Evolutionary conservation across 2,113 vertebrate genomes (phyloP).

Genomic region (Gallinago paraguaiae): DNA sequence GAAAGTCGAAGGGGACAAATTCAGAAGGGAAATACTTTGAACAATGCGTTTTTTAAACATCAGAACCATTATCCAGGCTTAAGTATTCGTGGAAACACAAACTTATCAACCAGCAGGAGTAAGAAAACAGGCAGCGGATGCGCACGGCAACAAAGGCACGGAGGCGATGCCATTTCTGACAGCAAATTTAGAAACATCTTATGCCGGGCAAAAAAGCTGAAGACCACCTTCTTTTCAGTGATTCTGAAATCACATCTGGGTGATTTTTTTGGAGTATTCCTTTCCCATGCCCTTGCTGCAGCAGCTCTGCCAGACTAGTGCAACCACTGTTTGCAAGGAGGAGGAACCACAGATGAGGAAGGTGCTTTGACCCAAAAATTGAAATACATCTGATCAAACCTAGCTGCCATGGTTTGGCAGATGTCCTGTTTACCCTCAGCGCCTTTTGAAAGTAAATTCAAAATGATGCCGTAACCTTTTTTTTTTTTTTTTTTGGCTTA

Average conservation of each 20-base stretch:
- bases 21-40: neutral
- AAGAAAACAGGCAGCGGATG: neutral
- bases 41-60: neutral
- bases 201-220: neutral
- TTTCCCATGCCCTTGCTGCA: neutral
- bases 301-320: neutral
- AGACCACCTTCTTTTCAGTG: neutral
- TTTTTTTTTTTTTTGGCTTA: neutral
- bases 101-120: neutral
- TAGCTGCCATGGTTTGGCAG: neutral
- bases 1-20: neutral
- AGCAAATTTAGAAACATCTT: neutral
- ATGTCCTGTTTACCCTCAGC: neutral
- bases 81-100: neutral
- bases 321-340: neutral
- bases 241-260: rapidly evolving
- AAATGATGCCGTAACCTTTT: neutral
- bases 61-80: neutral
- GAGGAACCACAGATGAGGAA: neutral
- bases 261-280: neutral
- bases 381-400: neutral
- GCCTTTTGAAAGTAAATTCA: neutral
- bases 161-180: neutral
- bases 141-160: neutral
- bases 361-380: neutral